Evolutionary conservation across 2,797 vertebrate species (phyloP).

Genomic region (Acanthis flammea): DNA sequence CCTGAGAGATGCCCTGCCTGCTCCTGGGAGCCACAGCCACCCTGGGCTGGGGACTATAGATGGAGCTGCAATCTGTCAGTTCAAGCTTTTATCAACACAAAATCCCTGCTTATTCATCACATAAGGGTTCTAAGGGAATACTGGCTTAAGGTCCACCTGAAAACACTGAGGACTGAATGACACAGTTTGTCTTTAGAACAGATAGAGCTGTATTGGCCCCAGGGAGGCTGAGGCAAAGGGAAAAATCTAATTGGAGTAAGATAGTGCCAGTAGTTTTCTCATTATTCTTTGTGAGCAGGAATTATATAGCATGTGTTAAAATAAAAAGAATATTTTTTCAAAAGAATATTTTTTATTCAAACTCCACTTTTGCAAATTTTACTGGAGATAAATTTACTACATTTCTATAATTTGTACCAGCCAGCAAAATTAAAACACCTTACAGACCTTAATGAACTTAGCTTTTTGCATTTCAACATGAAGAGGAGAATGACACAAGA

Average conservation of each 20-base stretch:
- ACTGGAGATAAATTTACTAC: background rate
- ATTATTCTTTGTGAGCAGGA: background rate
- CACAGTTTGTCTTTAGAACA: background rate
- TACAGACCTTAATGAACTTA: conserved; percentile 27
- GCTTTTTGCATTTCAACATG: conserved; percentile 8
- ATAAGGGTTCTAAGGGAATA: background rate
- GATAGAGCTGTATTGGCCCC: background rate
- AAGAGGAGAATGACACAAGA: conserved; percentile 14
- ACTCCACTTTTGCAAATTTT: background rate
- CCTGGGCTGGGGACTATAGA: background rate
- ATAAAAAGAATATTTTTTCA: background rate
- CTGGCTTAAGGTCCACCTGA: background rate
- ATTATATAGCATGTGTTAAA: background rate
- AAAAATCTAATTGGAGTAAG: background rate
- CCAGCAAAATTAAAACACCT: background rate
- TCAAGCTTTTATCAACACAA: background rate
- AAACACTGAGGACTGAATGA: background rate
- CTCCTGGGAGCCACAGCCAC: background rate
- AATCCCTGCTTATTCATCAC: background rate
- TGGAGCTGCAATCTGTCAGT: background rate
- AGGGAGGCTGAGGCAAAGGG: background rate
- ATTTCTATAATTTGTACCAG: background rate
- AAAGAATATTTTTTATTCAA: background rate
- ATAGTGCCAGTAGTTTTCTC: background rate
- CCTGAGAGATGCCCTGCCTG: background rate